phyloP scores from a whole-genome alignment of 2,797 vertebrate genomes.

The Lates japonicus region DNA sequence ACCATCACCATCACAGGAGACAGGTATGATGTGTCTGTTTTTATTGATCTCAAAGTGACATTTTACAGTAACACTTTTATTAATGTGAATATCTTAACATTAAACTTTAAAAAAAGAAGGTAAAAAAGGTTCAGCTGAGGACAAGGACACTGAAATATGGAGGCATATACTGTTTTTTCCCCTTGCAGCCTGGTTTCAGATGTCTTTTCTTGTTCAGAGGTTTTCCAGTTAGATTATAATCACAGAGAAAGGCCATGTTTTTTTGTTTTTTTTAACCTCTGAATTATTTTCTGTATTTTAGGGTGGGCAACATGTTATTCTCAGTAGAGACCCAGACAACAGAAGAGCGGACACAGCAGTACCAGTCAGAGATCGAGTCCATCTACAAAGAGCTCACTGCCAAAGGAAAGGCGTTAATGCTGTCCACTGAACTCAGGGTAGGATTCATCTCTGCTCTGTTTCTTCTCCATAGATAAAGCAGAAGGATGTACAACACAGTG shows the following conservation, averaged over 20 bases:
- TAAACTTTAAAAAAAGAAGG: too few species aligned
- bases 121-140: too few species aligned
- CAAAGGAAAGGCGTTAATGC: conserved; percentile 94
- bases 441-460: conserved; percentile 22
- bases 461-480: neutral
- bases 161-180: neutral
- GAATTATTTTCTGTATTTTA: conserved; percentile 57
- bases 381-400: conserved; percentile 97
- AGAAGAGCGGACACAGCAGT: conserved; percentile 95
- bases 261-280: neutral
- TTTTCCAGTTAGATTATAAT: neutral
- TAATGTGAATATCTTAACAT: neutral
- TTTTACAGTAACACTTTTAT: neutral
- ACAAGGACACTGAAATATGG: neutral
- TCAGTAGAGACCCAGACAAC: conserved; percentile 98
- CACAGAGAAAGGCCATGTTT: neutral
- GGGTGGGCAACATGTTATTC: conserved; percentile 97
- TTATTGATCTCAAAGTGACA: neutral
- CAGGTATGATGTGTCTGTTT: conserved; percentile 81
- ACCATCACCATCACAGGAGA: conserved; percentile 99
- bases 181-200: neutral
- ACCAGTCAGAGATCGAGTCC: conserved; percentile 96
- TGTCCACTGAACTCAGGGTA: conserved; percentile 95
- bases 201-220: neutral
- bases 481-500: neutral